Evolutionary conservation across 2,113 vertebrate species (phyloP).

Genomic region (Hystrix cristata): DNA sequence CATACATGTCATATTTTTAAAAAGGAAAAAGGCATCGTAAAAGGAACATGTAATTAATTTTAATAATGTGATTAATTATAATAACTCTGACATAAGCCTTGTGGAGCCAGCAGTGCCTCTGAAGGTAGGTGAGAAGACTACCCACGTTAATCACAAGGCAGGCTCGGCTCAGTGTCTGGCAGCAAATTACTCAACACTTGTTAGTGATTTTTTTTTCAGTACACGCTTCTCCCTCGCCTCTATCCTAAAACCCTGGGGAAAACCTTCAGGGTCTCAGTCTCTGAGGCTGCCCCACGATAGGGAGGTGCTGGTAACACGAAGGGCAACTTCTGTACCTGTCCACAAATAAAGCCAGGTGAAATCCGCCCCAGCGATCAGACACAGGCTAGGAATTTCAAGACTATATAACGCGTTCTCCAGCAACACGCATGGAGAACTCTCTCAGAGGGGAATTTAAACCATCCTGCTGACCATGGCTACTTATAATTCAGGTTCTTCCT

Average conservation of each 20-base stretch:
- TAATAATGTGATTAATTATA: background rate
- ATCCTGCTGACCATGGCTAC: background rate
- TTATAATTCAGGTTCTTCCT: background rate
- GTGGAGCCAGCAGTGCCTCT: background rate
- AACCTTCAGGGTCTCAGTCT: background rate
- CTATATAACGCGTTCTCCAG: background rate
- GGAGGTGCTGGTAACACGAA: background rate
- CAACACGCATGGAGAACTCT: background rate
- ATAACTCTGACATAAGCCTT: background rate
- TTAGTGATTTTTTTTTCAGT: background rate
- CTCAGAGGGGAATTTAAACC: slow-evolving; percentile 1
- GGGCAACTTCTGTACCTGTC: background rate
- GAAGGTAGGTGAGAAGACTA: background rate
- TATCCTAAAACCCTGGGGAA: background rate
- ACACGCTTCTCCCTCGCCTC: background rate
- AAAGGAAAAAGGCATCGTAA: background rate
- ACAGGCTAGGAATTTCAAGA: background rate
- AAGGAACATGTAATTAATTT: slow-evolving; percentile 47
- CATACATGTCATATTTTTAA: background rate
- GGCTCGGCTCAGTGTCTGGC: background rate
- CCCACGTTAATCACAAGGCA: background rate
- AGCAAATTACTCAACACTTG: background rate
- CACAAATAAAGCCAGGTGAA: background rate
- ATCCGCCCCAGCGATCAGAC: background rate
- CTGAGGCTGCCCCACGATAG: background rate